Evolutionary conservation across 2,797 vertebrate genomes (phyloP), one percentile per base, ranked within the genome.

Genomic region (Nasua narica): DNA sequence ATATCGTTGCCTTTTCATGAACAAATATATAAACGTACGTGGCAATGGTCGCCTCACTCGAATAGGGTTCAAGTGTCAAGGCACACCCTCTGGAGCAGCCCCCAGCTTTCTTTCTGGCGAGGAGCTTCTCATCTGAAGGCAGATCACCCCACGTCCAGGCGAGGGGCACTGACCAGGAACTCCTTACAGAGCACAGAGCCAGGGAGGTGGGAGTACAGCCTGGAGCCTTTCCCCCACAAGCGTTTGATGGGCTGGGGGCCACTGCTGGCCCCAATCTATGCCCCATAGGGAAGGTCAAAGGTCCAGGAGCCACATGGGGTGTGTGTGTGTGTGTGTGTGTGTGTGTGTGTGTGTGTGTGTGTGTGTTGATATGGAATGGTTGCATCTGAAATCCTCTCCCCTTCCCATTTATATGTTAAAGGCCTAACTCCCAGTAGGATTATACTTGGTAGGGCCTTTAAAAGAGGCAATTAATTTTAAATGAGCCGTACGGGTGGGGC

Each of bases 201-300:
- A 0, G 9, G n/a, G 54, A 23, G 13, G 7, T 3, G 1, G 23
- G 18, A 3, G 8, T 27, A 29, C 0, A 15, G 10, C 35, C 48
- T 3, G 29, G 23, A 81, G 25, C 52, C 52, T 82, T 62, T 91
- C 35, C 40, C 2, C 32, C 40, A 21, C 4, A 32, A 27, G 37
- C 2, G 0, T 62, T 16, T 10, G 7, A 48, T 7, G 40, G 13
- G 4, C 32, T 40, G 21, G 29, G 48, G 56, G 46, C 62, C 16
- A 43, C 40, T 25, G 37, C 2, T 7, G 15, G 23, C 4, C 25
- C 5, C 5, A 13, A 5, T 18, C 40, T 74, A 21, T 35, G 25
- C n/a, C 16, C 16, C 2, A 1, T 0, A 48, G 27, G 19, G 25
- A 50, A 7, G 62, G 46, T 60, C 79, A 81, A 58, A 54, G 7